Evolutionary conservation across 64 coral and sea anemone species (phyloP), one percentile per base, ranked within the genome.

Genomic region (Dendronephthya gigantea): DNA sequence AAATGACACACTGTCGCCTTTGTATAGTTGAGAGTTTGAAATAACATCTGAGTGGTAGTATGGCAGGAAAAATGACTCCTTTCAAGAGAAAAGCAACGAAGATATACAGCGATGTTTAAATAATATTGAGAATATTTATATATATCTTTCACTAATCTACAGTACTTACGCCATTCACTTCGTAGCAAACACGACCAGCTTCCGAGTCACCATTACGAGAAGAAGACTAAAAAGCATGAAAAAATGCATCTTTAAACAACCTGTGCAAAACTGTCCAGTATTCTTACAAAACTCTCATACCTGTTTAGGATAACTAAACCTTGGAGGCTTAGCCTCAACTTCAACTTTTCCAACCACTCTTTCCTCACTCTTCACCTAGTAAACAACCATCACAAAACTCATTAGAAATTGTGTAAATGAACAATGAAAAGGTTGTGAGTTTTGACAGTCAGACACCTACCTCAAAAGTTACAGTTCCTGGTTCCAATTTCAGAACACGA

Each of bases 131-230:
- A n/a, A n/a, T n/a, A 45, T 45, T 11, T 45, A 45, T 4, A 45
- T 45, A 45, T 45, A 4, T 23, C 40, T 41, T 27, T 50, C 40
- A 40, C 14, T 25, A 14, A 62, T 62, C 19, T 12, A 91, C n/a
- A n/a, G n/a, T n/a, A n/a, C 91, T 93, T 87, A 97, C 94, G 43
- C 94, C 94, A 84, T 97, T 97, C 22, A 89, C 90, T 69, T 97
- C 72, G 82, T 97, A 97, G 84, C 94, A 91, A 32, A 97, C 89
- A 37, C 94, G 84, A 22, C 94, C 94, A 52, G 88, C 83, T 1
- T 97, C 91, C 39, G 94, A 92, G 34, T 91, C 92, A 82, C 81
- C 83, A 23, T 84, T 82, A 17, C 92, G 91, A 87, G 93, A 93
- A 59, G 88, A 56, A 45, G 89, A 59, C 94, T 97, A 81, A 49